phyloP scores from a whole-genome alignment of 2,888 invertebrate genomes.

The Liposcelis brunnea region DNA sequence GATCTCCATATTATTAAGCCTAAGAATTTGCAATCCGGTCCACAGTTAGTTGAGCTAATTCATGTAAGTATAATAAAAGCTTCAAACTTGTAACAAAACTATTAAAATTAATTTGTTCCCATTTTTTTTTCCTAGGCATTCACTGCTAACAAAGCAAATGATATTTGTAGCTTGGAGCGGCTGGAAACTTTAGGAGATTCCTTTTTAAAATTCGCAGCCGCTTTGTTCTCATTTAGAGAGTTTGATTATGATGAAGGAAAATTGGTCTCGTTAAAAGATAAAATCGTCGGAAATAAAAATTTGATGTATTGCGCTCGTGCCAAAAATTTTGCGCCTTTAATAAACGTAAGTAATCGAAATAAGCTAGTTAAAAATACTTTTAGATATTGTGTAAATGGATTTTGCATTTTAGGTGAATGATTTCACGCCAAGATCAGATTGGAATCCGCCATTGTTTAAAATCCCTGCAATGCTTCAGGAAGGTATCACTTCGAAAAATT shows the following conservation, averaged over 20 bases:
- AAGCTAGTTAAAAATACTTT: too few species aligned
- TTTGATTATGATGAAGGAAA: constrained; percentile 60
- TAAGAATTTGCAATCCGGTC: too few species aligned
- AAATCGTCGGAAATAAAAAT: constrained; percentile 68
- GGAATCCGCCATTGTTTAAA: constrained; percentile 15
- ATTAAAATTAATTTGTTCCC: background rate
- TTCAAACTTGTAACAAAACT: background rate
- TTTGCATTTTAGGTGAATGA: constrained; percentile 27
- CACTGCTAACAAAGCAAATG: constrained; percentile 52
- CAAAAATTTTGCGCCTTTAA: constrained; percentile 22
- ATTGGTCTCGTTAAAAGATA: constrained; percentile 52
- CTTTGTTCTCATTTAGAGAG: constrained; percentile 50
- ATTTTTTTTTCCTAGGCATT: constrained; percentile 35
- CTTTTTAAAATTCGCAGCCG: constrained; percentile 62
- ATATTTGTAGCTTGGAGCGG: constrained; percentile 63
- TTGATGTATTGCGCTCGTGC: constrained; percentile 54
- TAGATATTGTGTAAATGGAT: background rate
- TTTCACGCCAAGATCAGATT: constrained; percentile 35
- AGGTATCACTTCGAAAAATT: too few species aligned
- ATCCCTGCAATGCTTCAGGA: constrained; percentile 11
- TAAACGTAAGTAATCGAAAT: constrained; percentile 15
- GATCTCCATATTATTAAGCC: too few species aligned
- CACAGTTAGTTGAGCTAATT: too few species aligned
- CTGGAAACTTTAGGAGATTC: constrained; percentile 81
- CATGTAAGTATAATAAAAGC: too few species aligned